These are phyloP conservation scores for Alces alces DNA, from an alignment of 2,113 vertebrate genomes.

Conservation along the genomic window DNA sequence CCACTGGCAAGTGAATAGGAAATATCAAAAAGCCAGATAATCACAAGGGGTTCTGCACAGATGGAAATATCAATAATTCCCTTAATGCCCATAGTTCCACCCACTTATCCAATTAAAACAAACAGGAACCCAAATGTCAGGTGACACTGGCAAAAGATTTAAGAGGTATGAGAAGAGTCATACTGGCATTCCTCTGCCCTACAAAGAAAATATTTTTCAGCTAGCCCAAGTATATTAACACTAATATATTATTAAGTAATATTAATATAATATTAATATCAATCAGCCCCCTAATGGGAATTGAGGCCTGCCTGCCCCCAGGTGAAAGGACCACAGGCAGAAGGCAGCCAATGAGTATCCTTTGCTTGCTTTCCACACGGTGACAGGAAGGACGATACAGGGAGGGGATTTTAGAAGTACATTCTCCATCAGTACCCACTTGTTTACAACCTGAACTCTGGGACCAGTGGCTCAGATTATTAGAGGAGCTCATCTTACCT, in stretches of 20 bases:
- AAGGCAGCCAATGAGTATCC: background rate
- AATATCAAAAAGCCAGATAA: background rate
- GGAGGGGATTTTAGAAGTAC: background rate
- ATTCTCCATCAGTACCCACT: background rate
- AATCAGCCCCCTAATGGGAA: background rate
- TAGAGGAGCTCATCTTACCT: slow-evolving; percentile 29
- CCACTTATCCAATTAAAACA: slow-evolving; percentile 10
- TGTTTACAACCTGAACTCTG: slow-evolving; percentile 24
- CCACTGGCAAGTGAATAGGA: background rate
- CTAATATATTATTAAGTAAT: background rate
- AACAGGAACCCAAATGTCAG: background rate
- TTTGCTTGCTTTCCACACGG: background rate
- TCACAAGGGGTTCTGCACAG: background rate
- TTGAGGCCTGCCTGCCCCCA: background rate
- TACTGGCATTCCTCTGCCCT: background rate
- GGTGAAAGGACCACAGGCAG: background rate
- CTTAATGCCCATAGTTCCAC: background rate
- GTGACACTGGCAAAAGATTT: background rate
- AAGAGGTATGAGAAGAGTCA: background rate
- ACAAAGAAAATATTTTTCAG: background rate
- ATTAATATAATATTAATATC: background rate
- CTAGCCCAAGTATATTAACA: background rate
- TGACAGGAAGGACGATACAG: background rate
- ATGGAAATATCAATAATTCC: background rate
- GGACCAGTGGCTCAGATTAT: slow-evolving; percentile 15